phyloP scores from a whole-genome alignment of 2,797 vertebrate species.

The Rousettus madagascariensis region DNA sequence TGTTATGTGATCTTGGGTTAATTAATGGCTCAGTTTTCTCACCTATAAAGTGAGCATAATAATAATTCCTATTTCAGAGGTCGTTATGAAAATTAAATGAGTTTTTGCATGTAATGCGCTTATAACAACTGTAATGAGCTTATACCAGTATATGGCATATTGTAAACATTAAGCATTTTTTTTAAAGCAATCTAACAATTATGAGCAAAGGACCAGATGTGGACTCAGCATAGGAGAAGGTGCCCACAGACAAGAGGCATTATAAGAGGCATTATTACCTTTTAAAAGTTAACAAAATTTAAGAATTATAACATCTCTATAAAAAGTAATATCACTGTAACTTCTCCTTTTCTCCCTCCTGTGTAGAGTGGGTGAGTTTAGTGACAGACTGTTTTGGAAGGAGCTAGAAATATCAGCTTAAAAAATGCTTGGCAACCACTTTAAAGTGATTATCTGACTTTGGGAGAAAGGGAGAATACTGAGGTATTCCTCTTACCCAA shows the following conservation, averaged over 20 bases:
- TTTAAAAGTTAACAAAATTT: constrained; percentile 66
- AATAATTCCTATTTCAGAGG: background rate
- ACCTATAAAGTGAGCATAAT: background rate
- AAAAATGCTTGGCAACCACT: constrained; percentile 78
- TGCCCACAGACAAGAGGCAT: constrained; percentile 44
- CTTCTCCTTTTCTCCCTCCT: constrained; percentile 63
- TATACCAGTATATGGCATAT: background rate
- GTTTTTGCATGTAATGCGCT: background rate
- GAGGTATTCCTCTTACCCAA: constrained; percentile 76
- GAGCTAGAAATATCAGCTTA: constrained; percentile 78
- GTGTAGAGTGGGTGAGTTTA: constrained; percentile 78
- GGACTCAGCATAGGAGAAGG: constrained; percentile 22
- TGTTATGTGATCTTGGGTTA: background rate
- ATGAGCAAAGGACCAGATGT: constrained; percentile 23
- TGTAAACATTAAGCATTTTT: constrained; percentile 35
- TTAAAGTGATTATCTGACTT: constrained; percentile 78
- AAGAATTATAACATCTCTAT: constrained; percentile 71
- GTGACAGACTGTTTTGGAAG: constrained; percentile 81
- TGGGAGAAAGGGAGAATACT: constrained; percentile 69
- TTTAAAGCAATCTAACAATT: background rate
- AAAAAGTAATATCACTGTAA: constrained; percentile 74
- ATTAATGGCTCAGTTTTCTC: background rate
- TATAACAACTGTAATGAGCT: background rate
- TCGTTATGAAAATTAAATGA: constrained; percentile 26
- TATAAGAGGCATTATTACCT: constrained; percentile 56